phyloP scores from a whole-genome alignment of 2,797 vertebrate genomes.

The Rhynchonycteris naso region DNA sequence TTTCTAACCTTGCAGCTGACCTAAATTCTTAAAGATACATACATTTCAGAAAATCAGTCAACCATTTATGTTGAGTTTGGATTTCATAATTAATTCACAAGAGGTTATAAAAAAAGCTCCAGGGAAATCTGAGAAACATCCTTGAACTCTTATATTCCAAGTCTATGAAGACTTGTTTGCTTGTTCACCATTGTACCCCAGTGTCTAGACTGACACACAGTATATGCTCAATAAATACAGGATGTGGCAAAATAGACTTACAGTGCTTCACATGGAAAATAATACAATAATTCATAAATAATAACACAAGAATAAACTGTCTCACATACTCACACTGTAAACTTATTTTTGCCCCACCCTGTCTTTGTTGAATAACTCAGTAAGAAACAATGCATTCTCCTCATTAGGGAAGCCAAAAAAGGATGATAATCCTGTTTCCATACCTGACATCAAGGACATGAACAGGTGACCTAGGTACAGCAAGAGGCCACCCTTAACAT shows the following conservation, averaged over 20 bases:
- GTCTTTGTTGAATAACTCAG: background rate
- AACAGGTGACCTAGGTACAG: background rate
- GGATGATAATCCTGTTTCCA: background rate
- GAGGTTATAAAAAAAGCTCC: background rate
- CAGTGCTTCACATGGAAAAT: background rate
- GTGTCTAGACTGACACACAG: background rate
- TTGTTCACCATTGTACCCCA: background rate
- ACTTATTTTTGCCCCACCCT: no score
- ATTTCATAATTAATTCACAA: background rate
- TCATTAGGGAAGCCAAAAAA: background rate
- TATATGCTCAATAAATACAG: background rate
- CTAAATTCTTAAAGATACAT: conserved; percentile 47
- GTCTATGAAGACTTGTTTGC: background rate
- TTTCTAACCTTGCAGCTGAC: background rate
- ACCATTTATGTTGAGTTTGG: background rate
- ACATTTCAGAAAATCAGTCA: background rate
- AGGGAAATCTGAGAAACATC: background rate
- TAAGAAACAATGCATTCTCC: background rate
- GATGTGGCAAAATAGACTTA: background rate
- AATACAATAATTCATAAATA: background rate
- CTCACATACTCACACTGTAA: no score
- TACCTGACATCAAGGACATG: background rate
- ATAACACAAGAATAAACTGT: background rate
- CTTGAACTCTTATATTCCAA: background rate
- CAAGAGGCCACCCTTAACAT: background rate